Evolutionary conservation across 1,140 invertebrate species (phyloP).

Genomic region (Phthorimaea operculella): DNA sequence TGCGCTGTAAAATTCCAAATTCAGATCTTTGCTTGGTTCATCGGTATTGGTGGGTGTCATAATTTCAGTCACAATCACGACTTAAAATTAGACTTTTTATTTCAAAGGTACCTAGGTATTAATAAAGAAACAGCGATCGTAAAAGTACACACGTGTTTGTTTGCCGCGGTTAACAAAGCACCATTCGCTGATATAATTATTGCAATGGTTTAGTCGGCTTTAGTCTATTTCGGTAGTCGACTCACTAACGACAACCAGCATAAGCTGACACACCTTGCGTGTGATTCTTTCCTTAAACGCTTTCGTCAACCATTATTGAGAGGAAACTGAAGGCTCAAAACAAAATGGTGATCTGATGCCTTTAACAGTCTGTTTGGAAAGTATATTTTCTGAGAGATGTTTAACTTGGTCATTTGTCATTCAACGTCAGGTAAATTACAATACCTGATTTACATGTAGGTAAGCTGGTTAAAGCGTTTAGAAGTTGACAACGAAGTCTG

Average conservation of each 20-base stretch:
- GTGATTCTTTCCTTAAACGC: background rate
- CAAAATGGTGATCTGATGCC: background rate
- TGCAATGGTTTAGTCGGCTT: conserved; percentile 29
- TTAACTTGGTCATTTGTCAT: conserved; percentile 26
- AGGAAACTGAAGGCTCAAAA: background rate
- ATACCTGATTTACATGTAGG: background rate
- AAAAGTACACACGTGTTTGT: conserved; percentile 22
- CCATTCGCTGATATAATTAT: conserved; percentile 49
- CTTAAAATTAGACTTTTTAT: too few relatives aligned
- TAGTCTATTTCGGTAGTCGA: conserved; percentile 43
- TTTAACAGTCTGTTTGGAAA: conserved; percentile 19
- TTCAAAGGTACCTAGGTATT: background rate
- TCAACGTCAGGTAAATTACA: conserved; percentile 22
- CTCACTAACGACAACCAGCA: conserved; percentile 26
- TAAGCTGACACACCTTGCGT: conserved; percentile 17
- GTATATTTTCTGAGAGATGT: conserved; percentile 24
- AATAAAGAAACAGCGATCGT: conserved; percentile 3
- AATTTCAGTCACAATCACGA: conserved; percentile 9
- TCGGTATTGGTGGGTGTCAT: conserved; percentile 9
- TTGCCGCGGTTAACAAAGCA: conserved; percentile 36
- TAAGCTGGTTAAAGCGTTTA: conserved; percentile 9
- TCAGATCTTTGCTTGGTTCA: background rate
- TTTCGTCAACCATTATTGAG: background rate
- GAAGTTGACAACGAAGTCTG: background rate
- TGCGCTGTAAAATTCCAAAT: conserved; percentile 15